Percentiles rank a stretch among this genome's conserved stretches.
phyloP scores from a whole-genome alignment of 2,797 vertebrate genomes.

The Allobates femoralis region DNA sequence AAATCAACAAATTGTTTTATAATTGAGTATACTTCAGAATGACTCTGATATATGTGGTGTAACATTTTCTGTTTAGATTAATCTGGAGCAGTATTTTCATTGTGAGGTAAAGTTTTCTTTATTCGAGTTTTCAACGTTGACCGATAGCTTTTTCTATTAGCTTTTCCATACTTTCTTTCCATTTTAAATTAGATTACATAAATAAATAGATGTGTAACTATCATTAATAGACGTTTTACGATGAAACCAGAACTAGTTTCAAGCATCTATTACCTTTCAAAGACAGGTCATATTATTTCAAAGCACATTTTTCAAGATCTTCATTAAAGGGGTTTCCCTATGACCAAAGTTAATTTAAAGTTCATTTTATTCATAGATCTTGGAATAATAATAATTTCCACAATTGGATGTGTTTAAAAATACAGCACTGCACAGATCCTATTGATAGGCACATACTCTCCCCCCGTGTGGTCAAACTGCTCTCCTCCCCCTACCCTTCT shows the following conservation, averaged over 20 bases:
- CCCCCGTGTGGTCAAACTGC: too few relatives aligned
- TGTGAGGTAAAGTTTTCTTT: not conserved
- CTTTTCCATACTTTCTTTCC: not conserved
- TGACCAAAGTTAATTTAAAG: too few relatives aligned
- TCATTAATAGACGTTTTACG: not conserved
- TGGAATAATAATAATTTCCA: too few relatives aligned
- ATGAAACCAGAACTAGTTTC: not conserved
- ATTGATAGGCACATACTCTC: too few relatives aligned
- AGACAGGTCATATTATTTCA: too few relatives aligned
- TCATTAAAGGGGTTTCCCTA: too few relatives aligned
- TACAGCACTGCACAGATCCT: too few relatives aligned
- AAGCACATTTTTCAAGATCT: too few relatives aligned
- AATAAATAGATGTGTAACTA: not conserved
- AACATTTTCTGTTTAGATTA: slow-evolving; percentile 7
- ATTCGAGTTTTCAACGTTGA: not conserved
- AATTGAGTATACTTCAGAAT: slow-evolving; percentile 15
- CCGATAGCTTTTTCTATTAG: not conserved
- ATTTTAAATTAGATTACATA: not conserved
- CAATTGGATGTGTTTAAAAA: too few relatives aligned
- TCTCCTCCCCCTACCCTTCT: too few relatives aligned
- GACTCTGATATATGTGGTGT: slow-evolving; percentile 7
- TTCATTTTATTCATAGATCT: too few relatives aligned
- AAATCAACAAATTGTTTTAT: slow-evolving; percentile 42
- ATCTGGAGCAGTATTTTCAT: not conserved
- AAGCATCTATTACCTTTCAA: too few relatives aligned